These are phyloP conservation scores for Brachycybe producta DNA, from an alignment of 2,888 invertebrate genomes.

Conservation along the genomic window DNA sequence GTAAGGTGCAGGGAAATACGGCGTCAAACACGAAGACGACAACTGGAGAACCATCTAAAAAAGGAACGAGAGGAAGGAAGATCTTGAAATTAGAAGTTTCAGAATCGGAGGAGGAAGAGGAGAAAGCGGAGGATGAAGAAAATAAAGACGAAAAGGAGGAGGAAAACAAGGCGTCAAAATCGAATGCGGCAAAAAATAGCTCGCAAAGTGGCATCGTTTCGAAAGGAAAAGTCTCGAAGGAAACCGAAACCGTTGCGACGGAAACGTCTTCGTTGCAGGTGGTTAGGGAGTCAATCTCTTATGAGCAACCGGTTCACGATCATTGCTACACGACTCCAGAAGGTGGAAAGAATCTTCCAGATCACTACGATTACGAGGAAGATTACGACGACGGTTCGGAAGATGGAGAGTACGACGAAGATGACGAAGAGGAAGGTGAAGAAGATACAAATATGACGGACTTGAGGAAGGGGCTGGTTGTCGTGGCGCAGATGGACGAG, in stretches of 20 bases:
- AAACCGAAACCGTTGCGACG: neutral
- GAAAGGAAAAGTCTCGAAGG: neutral
- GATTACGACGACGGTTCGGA: neutral
- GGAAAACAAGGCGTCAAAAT: neutral
- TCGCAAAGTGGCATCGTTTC: neutral
- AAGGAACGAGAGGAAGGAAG: neutral
- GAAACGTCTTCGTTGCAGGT: neutral
- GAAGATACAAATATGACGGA: neutral
- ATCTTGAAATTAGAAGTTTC: neutral
- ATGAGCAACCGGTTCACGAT: constrained; percentile 16
- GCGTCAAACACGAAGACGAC: too few relatives aligned
- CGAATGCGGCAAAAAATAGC: neutral
- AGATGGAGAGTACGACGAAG: neutral
- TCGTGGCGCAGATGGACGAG: too few relatives aligned
- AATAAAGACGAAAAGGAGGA: neutral
- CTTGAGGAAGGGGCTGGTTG: too few relatives aligned
- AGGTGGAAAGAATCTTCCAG: constrained; percentile 12
- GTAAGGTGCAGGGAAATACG: neutral
- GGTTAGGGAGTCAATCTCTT: neutral
- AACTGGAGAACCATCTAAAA: neutral
- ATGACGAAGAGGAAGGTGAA: constrained; percentile 2
- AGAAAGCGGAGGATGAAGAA: neutral
- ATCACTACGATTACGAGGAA: too few relatives aligned
- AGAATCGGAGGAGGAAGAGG: neutral
- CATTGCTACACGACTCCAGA: constrained; percentile 13